phyloP scores from a whole-genome alignment of 2,888 invertebrate genomes.

The Orthosia gracilis region DNA sequence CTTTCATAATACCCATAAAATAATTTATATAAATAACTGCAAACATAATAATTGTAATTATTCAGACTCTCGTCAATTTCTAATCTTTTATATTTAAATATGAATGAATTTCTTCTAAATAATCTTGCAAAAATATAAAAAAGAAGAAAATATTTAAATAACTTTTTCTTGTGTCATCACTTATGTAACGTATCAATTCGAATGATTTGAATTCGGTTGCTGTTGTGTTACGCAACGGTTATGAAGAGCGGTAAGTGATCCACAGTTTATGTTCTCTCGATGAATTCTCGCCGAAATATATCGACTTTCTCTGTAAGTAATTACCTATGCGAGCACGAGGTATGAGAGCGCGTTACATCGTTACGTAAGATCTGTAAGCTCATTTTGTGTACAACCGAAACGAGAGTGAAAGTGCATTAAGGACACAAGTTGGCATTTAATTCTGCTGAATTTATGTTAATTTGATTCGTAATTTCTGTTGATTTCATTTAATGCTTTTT shows the following conservation, averaged over 20 bases:
- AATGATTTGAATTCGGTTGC: constrained; percentile 63
- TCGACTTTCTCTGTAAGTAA: constrained; percentile 86
- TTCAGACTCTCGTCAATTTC: constrained; percentile 25
- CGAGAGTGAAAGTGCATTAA: constrained; percentile 77
- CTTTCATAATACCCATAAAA: constrained; percentile 7
- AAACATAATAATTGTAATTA: background rate
- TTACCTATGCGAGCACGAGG: constrained; percentile 75
- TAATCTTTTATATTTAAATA: constrained; percentile 32
- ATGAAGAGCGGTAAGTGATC: constrained; percentile 76
- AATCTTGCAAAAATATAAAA: constrained; percentile 3
- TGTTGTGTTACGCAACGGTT: constrained; percentile 76
- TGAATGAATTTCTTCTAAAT: constrained; percentile 28
- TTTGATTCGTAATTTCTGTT: constrained; percentile 5
- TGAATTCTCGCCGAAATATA: constrained; percentile 86
- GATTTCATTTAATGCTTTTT: background rate
- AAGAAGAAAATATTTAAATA: constrained; percentile 45
- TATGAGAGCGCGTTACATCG: constrained; percentile 57
- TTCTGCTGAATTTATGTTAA: constrained; percentile 22
- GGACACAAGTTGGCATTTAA: constrained; percentile 69
- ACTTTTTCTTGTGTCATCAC: constrained; percentile 59
- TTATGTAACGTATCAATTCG: constrained; percentile 64
- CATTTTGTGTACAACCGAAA: constrained; percentile 72
- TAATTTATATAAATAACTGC: background rate
- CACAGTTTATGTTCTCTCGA: constrained; percentile 79
- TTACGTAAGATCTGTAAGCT: constrained; percentile 78